Conservation (phyloP, 1,140 invertebrate genomes). For the Cyclina sinensis region DNA sequence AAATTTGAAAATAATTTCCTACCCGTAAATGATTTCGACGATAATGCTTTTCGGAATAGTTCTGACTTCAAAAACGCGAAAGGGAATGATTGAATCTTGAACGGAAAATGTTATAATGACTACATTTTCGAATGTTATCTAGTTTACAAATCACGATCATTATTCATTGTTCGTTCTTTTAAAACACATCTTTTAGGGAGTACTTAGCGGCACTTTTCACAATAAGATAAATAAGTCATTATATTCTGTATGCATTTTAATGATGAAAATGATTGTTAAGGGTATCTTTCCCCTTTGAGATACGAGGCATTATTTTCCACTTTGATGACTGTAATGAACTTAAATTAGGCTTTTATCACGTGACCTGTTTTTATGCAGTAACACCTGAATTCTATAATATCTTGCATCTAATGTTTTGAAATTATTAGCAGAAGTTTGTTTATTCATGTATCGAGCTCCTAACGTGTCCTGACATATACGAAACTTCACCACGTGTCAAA, state of each 20-base stretch:
- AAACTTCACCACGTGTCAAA: too few relatives aligned
- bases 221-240: conserved; percentile 20
- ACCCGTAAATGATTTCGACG: neutral
- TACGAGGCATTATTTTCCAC: neutral
- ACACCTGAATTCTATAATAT: conserved; percentile 23
- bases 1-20: neutral
- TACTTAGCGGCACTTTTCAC: neutral
- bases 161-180: neutral
- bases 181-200: conserved; percentile 15
- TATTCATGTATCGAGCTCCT: neutral
- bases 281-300: neutral
- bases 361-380: neutral
- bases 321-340: neutral
- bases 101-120: conserved; percentile 19
- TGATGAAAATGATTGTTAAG: conserved; percentile 22
- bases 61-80: neutral
- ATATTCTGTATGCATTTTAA: conserved; percentile 14
- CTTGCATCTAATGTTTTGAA: conserved; percentile 14
- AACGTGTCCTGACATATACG: too few relatives aligned
- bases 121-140: neutral
- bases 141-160: neutral
- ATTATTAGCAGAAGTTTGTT: neutral
- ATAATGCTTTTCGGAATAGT: neutral
- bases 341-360: neutral
- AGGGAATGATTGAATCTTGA: neutral